Conservation (phyloP, 1,140 invertebrate species). For the Proales similis region DNA sequence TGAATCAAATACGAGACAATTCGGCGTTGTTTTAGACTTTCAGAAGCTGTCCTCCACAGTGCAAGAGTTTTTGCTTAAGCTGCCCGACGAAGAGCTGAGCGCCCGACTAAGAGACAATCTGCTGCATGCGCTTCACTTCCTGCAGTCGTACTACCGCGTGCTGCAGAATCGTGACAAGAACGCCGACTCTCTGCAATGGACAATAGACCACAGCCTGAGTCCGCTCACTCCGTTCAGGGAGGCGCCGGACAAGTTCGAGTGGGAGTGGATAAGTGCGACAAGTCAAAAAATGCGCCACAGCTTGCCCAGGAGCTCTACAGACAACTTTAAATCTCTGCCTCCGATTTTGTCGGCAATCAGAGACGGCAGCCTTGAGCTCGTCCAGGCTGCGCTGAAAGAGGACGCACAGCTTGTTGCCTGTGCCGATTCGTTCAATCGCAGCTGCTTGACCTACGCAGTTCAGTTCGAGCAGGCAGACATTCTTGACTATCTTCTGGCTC, state of each 20-base stretch:
- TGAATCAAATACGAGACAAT: background rate
- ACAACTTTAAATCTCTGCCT: slow-evolving; percentile 45
- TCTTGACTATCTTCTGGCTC: slow-evolving; percentile 40
- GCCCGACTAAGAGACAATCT: slow-evolving; percentile 51
- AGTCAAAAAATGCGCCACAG: slow-evolving; percentile 42
- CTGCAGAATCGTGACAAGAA: slow-evolving; percentile 42
- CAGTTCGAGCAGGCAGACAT: slow-evolving; percentile 46
- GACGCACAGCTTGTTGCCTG: slow-evolving; percentile 44
- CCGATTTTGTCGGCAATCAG: slow-evolving; percentile 46
- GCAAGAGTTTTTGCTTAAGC: slow-evolving; percentile 52
- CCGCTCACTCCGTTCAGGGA: slow-evolving; percentile 51
- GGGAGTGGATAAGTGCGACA: slow-evolving; percentile 51
- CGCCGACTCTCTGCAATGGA: slow-evolving; percentile 12
- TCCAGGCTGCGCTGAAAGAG: slow-evolving; percentile 39
- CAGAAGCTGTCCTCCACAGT: slow-evolving; percentile 53
- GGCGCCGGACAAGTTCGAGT: slow-evolving; percentile 52
- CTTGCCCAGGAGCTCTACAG: slow-evolving; percentile 44
- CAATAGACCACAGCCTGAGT: slow-evolving; percentile 44
- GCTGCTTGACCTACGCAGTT: slow-evolving; percentile 48
- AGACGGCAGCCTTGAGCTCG: slow-evolving; percentile 44
- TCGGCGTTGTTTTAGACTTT: slow-evolving; percentile 45
- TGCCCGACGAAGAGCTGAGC: slow-evolving; percentile 50
- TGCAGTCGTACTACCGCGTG: slow-evolving; percentile 51
- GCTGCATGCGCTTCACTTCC: slow-evolving; percentile 49
- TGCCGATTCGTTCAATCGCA: slow-evolving; percentile 47